Conservation (phyloP, 2,113 vertebrate species). For the Chaetura pelagica region DNA sequence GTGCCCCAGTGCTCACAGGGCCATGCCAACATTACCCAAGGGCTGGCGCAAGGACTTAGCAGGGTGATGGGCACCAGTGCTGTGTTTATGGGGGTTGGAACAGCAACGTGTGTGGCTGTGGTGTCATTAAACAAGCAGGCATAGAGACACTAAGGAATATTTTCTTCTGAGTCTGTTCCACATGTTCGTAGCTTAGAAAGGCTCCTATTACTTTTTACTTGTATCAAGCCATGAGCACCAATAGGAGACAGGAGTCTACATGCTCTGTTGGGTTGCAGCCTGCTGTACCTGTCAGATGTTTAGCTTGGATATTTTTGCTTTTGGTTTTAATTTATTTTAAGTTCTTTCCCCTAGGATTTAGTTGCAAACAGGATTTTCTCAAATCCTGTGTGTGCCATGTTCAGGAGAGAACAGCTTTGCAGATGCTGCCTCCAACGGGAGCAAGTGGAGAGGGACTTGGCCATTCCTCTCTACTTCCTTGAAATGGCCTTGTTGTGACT, state of each 20-base stretch:
- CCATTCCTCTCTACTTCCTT: background rate
- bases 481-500: background rate
- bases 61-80: background rate
- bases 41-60: background rate
- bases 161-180: background rate
- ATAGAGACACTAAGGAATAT: background rate
- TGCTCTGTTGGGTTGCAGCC: background rate
- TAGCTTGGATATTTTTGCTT: background rate
- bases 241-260: background rate
- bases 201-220: background rate
- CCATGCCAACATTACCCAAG: rapidly evolving
- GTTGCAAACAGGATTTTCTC: background rate
- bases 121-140: background rate
- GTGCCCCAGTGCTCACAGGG: background rate
- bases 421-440: background rate
- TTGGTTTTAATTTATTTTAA: background rate
- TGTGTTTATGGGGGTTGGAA: background rate
- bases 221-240: background rate
- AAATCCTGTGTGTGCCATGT: rapidly evolving
- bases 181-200: background rate
- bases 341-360: background rate
- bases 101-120: background rate
- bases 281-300: background rate
- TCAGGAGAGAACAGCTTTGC: background rate
- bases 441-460: background rate